These are phyloP conservation scores for Hypocryptadius cinnamomeus DNA, from an alignment of 2,113 vertebrate species.

Conservation along the genomic window DNA sequence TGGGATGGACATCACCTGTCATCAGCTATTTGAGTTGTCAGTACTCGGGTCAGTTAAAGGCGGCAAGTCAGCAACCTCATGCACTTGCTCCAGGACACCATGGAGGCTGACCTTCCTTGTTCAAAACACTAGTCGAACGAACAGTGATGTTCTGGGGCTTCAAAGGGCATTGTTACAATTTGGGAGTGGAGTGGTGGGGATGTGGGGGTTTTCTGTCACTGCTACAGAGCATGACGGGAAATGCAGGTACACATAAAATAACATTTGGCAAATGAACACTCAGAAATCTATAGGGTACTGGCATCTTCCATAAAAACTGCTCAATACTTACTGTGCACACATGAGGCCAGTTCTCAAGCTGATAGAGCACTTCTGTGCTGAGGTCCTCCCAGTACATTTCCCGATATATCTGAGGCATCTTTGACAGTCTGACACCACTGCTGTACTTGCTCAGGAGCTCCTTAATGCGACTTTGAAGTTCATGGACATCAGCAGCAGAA, in stretches of 20 bases:
- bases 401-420: slow-evolving; percentile 70
- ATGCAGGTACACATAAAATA: neutral
- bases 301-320: neutral
- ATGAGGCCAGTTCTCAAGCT: slow-evolving; percentile 74
- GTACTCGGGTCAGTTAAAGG: neutral
- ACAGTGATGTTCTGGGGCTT: neutral
- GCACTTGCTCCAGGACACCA: neutral
- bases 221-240: neutral
- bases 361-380: slow-evolving; percentile 52
- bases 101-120: neutral
- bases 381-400: slow-evolving; percentile 69
- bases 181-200: rapidly evolving
- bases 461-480: slow-evolving; percentile 71
- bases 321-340: slow-evolving; percentile 72
- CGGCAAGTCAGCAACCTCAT: neutral
- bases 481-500: neutral
- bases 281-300: neutral
- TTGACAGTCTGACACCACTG: slow-evolving; percentile 78
- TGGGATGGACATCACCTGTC: neutral
- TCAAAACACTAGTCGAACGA: neutral
- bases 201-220: neutral
- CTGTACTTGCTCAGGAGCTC: slow-evolving; percentile 67
- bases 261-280: neutral
- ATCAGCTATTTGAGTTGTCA: neutral
- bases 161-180: neutral